Evolutionary conservation across 2,113 vertebrate genomes (phyloP).

Genomic region (Thalassoma bifasciatum): DNA sequence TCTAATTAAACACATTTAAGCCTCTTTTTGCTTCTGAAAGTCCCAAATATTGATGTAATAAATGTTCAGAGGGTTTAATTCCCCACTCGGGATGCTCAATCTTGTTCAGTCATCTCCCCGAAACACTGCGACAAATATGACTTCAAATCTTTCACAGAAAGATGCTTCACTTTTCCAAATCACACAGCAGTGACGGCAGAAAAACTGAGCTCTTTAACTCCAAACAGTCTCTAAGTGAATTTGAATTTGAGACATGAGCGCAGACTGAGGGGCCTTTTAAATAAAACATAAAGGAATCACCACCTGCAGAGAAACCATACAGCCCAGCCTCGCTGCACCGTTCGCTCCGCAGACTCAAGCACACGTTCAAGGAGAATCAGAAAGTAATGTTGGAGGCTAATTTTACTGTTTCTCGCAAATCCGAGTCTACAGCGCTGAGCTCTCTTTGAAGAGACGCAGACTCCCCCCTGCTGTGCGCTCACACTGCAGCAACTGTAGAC

Average conservation of each 20-base stretch:
- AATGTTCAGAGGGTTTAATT: neutral
- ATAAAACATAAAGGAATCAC: constrained; percentile 41
- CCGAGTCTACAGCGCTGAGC: neutral
- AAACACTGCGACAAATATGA: neutral
- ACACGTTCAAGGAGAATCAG: constrained; percentile 32
- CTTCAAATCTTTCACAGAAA: neutral
- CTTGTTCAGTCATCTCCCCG: neutral
- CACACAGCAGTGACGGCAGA: neutral
- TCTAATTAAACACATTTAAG: neutral
- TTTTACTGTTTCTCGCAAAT: constrained; percentile 26
- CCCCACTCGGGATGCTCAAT: neutral
- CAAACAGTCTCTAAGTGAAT: neutral
- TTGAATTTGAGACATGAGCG: constrained; percentile 20
- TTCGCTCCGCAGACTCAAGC: neutral
- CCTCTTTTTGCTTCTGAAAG: neutral
- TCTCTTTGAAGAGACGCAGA: constrained; percentile 23
- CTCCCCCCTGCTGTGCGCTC: constrained; percentile 31
- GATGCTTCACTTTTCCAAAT: neutral
- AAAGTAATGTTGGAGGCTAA: constrained; percentile 9
- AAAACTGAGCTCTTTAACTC: constrained; percentile 3
- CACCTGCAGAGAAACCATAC: constrained; percentile 43
- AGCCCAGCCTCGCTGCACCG: neutral
- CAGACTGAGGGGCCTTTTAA: constrained; percentile 35
- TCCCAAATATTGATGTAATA: constrained; percentile 1
- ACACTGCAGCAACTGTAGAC: constrained; percentile 13